Conservation (phyloP, 2,797 vertebrate genomes). For the Lepilemur ruficaudatus region DNA sequence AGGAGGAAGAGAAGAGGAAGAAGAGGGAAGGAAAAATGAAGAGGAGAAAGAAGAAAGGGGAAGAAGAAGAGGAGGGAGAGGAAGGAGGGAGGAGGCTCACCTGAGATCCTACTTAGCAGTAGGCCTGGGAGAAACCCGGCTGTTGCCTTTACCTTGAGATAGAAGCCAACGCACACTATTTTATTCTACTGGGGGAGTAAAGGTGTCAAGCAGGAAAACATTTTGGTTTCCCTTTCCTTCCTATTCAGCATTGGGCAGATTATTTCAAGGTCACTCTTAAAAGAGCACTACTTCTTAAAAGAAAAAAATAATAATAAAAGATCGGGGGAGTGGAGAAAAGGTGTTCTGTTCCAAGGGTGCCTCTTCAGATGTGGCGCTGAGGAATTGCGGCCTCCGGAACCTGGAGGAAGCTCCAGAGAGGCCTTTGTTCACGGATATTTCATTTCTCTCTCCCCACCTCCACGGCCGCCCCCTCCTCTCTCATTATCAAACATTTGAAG, state of each 20-base stretch:
- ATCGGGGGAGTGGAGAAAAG: not conserved
- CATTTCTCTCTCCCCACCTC: not conserved
- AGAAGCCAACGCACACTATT: not conserved
- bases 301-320: not conserved
- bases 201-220: not conserved
- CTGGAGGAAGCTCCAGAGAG: not conserved
- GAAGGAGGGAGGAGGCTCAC: not conserved
- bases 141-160: not conserved
- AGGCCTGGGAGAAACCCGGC: not conserved
- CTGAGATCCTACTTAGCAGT: accelerated
- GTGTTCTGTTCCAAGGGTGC: not conserved
- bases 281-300: not conserved
- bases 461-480: not conserved
- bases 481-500: constrained; percentile 37
- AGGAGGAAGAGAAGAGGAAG: no score
- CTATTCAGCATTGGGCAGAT: not conserved
- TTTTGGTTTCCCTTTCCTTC: not conserved
- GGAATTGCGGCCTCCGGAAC: not conserved
- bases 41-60: no score
- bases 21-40: no score
- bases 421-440: not conserved
- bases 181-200: not conserved
- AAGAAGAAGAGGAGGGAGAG: accelerated
- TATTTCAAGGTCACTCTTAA: not conserved
- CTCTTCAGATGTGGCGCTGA: not conserved